phyloP scores from a whole-genome alignment of 2,113 vertebrate species.

The Oriolus oriolus region DNA sequence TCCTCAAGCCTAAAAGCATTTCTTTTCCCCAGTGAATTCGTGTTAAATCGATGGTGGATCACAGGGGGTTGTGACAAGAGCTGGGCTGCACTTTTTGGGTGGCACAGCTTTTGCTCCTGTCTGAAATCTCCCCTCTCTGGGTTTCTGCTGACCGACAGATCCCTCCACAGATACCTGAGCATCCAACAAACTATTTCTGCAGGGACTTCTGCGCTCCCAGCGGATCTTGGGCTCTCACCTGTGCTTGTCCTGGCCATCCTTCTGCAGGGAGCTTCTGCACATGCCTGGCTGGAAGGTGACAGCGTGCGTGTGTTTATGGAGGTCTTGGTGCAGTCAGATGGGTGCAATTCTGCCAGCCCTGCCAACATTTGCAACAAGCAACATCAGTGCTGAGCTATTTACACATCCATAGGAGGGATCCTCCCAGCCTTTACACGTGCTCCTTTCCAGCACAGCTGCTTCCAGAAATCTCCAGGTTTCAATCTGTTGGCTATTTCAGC shows the following conservation, averaged over 20 bases:
- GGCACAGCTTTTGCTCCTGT: not conserved
- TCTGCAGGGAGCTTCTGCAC: not conserved
- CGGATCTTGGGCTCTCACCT: not conserved
- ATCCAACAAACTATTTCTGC: not conserved
- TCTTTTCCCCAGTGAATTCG: not conserved
- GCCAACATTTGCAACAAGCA: not conserved
- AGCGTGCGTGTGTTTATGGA: not conserved
- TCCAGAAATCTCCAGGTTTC: not conserved
- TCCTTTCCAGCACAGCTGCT: not conserved
- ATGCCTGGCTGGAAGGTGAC: not conserved
- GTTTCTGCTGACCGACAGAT: rapidly evolving
- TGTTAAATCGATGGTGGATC: not conserved
- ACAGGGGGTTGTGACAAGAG: not conserved
- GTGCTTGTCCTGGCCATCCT: not conserved
- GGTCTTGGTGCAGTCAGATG: not conserved
- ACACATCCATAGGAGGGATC: not conserved
- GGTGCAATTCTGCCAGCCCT: not conserved
- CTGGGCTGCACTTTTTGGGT: not conserved
- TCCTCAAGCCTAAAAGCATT: not conserved
- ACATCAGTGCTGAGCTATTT: not conserved
- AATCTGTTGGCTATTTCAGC: not conserved
- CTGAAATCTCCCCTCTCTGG: not conserved
- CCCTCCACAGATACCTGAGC: not conserved
- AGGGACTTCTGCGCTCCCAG: not conserved
- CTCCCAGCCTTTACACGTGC: not conserved